phyloP scores from a whole-genome alignment of 1,140 invertebrate genomes.

The Drosophila quadrilineata region DNA sequence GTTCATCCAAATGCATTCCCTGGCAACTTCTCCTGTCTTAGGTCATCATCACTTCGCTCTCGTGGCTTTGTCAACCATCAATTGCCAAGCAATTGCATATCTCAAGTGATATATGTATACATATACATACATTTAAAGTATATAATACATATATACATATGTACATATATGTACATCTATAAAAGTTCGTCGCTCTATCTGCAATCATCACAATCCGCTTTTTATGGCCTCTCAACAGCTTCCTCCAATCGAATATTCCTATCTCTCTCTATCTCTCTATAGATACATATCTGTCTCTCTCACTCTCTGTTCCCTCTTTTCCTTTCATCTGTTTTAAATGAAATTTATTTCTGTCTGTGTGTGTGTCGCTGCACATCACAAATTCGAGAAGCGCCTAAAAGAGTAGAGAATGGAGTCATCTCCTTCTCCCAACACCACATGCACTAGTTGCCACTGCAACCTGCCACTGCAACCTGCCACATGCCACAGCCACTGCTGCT shows the following conservation, averaged over 20 bases:
- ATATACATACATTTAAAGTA: too few relatives aligned
- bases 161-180: too few relatives aligned
- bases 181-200: too few relatives aligned
- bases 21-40: background rate
- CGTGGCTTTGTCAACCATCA: conserved; percentile 1
- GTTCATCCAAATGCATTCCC: background rate
- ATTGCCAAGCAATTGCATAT: background rate
- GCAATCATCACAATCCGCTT: background rate
- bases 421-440: background rate
- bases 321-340: conserved; percentile 32
- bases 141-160: too few relatives aligned
- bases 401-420: conserved; percentile 16
- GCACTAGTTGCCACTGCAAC: background rate
- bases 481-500: background rate
- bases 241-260: conserved; percentile 3
- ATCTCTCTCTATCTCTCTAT: conserved; percentile 2
- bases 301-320: background rate
- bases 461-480: background rate
- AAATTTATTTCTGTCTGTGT: conserved; percentile 34
- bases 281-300: background rate
- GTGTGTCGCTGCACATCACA: conserved; percentile 32
- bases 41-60: background rate
- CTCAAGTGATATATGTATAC: background rate
- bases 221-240: too few relatives aligned
- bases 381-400: conserved; percentile 41